Evolutionary conservation across 2,888 invertebrate species (phyloP).

Genomic region (Erebia palarica): DNA sequence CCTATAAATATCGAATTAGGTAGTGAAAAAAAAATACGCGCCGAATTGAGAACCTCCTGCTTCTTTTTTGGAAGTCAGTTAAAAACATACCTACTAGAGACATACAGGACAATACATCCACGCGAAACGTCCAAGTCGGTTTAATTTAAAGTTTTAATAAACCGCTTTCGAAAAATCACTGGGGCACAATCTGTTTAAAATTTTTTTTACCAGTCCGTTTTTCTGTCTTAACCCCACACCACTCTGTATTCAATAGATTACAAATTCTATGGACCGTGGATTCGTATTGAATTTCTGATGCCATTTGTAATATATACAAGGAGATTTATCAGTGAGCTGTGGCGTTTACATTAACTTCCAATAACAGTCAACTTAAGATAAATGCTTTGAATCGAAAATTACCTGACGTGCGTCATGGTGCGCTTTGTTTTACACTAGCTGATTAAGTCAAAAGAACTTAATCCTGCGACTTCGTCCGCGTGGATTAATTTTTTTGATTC

Average conservation of each 20-base stretch:
- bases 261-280: conserved; percentile 37
- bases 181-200: conserved; percentile 10
- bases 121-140: no score
- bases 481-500: no score
- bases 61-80: no score
- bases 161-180: neutral
- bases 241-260: conserved; percentile 34
- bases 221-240: conserved; percentile 30
- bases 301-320: conserved; percentile 36
- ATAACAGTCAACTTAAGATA: conserved; percentile 32
- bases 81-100: no score
- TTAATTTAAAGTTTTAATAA: no score
- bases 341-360: conserved; percentile 35
- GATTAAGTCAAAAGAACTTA: no score
- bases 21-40: no score
- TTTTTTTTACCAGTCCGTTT: conserved; percentile 27
- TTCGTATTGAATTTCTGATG: conserved; percentile 40
- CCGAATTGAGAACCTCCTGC: no score
- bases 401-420: conserved; percentile 25
- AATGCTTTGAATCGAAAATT: conserved; percentile 28
- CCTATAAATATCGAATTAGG: no score
- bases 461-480: no score
- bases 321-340: conserved; percentile 35
- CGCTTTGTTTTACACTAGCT: neutral
- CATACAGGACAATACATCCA: no score